Evolutionary conservation across 2,797 vertebrate genomes (phyloP).

Genomic region (Cuculus canorus): DNA sequence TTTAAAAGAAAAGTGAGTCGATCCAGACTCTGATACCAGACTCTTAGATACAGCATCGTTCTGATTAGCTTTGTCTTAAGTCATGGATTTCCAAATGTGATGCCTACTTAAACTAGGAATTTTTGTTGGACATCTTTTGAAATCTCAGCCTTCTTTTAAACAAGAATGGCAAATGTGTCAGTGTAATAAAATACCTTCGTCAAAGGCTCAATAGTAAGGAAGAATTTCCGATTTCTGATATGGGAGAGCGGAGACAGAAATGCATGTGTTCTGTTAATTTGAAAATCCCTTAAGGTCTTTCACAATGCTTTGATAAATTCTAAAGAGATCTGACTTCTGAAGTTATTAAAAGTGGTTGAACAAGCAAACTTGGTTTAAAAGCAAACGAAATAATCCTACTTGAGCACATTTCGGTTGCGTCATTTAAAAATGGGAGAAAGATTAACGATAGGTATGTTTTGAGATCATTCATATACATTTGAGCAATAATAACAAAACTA

Average conservation of each 20-base stretch:
- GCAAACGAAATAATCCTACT: not conserved
- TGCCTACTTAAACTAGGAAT: not conserved
- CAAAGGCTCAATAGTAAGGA: not conserved
- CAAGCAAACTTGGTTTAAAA: not conserved
- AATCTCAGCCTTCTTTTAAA: not conserved
- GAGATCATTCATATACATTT: not conserved
- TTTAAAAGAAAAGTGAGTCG: not conserved
- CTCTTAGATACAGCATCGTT: accelerated
- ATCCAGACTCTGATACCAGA: accelerated
- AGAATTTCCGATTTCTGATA: not conserved
- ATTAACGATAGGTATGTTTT: not conserved
- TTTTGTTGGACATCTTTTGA: not conserved
- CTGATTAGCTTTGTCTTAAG: not conserved
- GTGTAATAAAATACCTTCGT: not conserved
- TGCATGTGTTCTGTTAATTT: not conserved
- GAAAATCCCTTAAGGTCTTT: not conserved
- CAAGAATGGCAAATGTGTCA: not conserved
- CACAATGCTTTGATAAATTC: not conserved
- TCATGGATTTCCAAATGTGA: not conserved
- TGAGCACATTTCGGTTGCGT: not conserved
- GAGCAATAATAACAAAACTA: not conserved
- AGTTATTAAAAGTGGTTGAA: not conserved
- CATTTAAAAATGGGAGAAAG: not conserved
- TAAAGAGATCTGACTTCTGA: not conserved
- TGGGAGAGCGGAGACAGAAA: not conserved